These are phyloP conservation scores for Drosophila teissieri DNA, from an alignment of 1,140 invertebrate species.

Conservation along the genomic window DNA sequence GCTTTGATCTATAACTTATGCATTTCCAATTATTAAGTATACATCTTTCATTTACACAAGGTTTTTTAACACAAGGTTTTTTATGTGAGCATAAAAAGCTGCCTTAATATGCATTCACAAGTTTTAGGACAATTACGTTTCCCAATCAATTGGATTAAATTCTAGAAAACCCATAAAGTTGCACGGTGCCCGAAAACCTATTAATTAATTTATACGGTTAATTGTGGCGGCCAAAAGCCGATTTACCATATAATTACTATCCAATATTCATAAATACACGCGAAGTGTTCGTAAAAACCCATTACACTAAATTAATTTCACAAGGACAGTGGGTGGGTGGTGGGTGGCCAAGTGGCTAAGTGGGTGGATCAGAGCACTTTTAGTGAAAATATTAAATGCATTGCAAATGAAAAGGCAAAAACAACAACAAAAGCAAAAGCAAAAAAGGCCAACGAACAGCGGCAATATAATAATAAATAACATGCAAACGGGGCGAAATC, in stretches of 20 bases:
- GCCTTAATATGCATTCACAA: too few species aligned
- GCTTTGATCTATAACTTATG: too few species aligned
- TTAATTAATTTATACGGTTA: slow-evolving; percentile 66
- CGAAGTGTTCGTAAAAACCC: slow-evolving; percentile 41
- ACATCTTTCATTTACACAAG: too few species aligned
- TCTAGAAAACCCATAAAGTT: slow-evolving; percentile 16
- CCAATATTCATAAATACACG: slow-evolving; percentile 58
- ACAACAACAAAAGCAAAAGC: slow-evolving; percentile 23
- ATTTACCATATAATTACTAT: slow-evolving; percentile 73
- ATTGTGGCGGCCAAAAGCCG: slow-evolving; percentile 60
- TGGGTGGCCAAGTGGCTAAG: neutral
- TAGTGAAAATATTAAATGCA: slow-evolving; percentile 59
- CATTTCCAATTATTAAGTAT: too few species aligned
- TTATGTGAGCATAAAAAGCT: too few species aligned
- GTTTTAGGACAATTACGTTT: too few species aligned
- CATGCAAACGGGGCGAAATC: slow-evolving; percentile 73
- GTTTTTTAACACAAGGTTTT: too few species aligned
- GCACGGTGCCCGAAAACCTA: slow-evolving; percentile 22
- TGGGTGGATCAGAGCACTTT: slow-evolving; percentile 8
- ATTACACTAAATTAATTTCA: slow-evolving; percentile 74
- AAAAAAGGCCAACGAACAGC: slow-evolving; percentile 18
- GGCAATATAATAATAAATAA: slow-evolving; percentile 75
- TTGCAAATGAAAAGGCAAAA: slow-evolving; percentile 13
- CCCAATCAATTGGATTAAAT: slow-evolving; percentile 8
- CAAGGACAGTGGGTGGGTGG: slow-evolving; percentile 6